Evolutionary conservation across 2,888 invertebrate species (phyloP).

Genomic region (Amiota mariae): DNA sequence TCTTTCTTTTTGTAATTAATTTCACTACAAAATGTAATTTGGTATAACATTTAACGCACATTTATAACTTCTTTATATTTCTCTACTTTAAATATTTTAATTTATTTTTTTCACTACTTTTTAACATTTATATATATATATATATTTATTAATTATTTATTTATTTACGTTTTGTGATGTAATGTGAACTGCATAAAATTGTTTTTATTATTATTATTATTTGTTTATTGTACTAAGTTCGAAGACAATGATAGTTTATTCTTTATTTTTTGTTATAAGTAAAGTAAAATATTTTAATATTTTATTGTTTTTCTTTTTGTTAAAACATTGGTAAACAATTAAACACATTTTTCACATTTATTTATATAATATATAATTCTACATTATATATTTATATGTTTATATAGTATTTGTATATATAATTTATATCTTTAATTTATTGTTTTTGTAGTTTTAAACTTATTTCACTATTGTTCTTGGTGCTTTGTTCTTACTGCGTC

Average conservation of each 20-base stretch:
- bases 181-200: slow-evolving; percentile 32
- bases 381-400: slow-evolving; percentile 18
- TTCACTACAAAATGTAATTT: slow-evolving; percentile 42
- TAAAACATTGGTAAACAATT: too few relatives aligned
- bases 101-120: neutral
- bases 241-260: slow-evolving; percentile 45
- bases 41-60: slow-evolving; percentile 64
- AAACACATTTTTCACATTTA: too few relatives aligned
- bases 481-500: slow-evolving; percentile 71
- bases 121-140: slow-evolving; percentile 56
- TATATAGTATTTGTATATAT: slow-evolving; percentile 26
- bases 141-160: slow-evolving; percentile 21
- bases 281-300: slow-evolving; percentile 21
- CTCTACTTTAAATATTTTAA: slow-evolving; percentile 44
- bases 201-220: slow-evolving; percentile 29
- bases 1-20: slow-evolving; percentile 13
- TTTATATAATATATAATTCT: too few relatives aligned
- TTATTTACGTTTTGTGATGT: neutral
- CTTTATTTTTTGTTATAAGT: slow-evolving; percentile 28
- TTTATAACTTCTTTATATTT: slow-evolving; percentile 41
- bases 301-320: slow-evolving; percentile 16
- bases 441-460: slow-evolving; percentile 49
- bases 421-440: slow-evolving; percentile 23
- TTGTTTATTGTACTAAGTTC: slow-evolving; percentile 57
- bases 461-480: slow-evolving; percentile 65